A percentile compares a stretch with the other conserved stretches of the same genome.
Conservation (phyloP, 2,113 vertebrate species). For the Hypocryptadius cinnamomeus region DNA sequence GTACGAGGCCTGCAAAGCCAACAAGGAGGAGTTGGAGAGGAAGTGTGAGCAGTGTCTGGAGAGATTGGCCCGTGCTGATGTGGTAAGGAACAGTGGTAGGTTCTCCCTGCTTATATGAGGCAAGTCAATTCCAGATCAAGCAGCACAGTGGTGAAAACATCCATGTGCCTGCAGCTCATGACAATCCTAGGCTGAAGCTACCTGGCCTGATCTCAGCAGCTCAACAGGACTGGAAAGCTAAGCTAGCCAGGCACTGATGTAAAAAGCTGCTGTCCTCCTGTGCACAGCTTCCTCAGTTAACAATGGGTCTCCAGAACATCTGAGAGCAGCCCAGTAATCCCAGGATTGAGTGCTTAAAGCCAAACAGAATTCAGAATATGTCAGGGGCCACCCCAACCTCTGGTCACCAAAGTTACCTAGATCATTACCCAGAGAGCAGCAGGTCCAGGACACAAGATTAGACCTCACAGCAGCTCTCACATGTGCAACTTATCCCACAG, state of each 20-base stretch:
- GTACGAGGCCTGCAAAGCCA: conserved; percentile 78
- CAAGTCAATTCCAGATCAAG: neutral
- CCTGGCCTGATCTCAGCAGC: neutral
- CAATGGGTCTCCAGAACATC: neutral
- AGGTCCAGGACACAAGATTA: neutral
- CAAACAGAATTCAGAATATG: neutral
- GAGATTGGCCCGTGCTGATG: conserved; percentile 76
- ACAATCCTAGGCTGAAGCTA: neutral
- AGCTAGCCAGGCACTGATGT: neutral
- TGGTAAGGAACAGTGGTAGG: conserved; percentile 54
- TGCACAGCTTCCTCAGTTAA: neutral
- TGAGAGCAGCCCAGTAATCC: neutral
- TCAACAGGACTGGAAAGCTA: neutral
- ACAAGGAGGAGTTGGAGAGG: conserved; percentile 82
- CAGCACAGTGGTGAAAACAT: neutral
- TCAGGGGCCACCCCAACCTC: neutral
- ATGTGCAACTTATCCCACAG: conserved; percentile 50
- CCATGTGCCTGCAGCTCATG: neutral
- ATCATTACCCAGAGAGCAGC: neutral
- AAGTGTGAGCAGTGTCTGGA: conserved; percentile 83
- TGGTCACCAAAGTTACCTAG: neutral
- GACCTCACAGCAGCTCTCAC: neutral
- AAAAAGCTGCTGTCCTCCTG: neutral
- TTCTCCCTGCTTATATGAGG: neutral
- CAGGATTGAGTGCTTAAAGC: neutral